phyloP scores from a whole-genome alignment of 1,140 invertebrate species.

The Rhyacophila brunnea region DNA sequence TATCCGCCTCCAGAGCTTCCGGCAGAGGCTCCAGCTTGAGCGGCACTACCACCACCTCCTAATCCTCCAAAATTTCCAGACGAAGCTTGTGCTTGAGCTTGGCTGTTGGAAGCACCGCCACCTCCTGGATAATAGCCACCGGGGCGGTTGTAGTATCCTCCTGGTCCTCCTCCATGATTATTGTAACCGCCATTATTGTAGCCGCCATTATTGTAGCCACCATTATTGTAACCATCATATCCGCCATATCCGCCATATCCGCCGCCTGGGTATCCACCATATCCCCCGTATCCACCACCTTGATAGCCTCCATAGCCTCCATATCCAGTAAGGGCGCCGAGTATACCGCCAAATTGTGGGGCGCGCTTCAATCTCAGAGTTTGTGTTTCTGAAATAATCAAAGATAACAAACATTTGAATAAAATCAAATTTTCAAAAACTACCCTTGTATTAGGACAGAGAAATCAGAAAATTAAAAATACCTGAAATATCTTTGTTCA shows the following conservation, averaged over 20 bases:
- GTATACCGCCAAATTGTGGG: slow-evolving; percentile 11
- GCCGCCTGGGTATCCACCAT: slow-evolving; percentile 1
- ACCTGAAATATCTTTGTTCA: too few species aligned
- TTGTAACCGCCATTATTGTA: slow-evolving; percentile 8
- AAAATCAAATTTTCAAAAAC: too few species aligned
- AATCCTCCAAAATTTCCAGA: slow-evolving; percentile 13
- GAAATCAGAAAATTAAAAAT: too few species aligned
- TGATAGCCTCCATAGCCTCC: slow-evolving; percentile 3
- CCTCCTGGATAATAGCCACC: slow-evolving; percentile 1
- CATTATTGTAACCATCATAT: slow-evolving; percentile 1
- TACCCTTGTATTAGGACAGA: too few species aligned
- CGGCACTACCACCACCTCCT: slow-evolving; percentile 15
- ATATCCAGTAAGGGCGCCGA: not conserved
- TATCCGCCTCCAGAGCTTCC: slow-evolving; percentile 3
- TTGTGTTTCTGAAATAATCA: not conserved
- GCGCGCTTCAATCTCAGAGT: slow-evolving; percentile 12
- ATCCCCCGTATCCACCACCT: not conserved
- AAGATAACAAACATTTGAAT: too few species aligned
- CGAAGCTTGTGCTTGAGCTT: too few species aligned
- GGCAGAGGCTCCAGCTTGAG: slow-evolving; percentile 17
- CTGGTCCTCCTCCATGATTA: slow-evolving; percentile 1
- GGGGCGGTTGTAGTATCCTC: not conserved
- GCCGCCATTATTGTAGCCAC: not conserved
- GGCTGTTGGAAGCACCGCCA: not conserved
- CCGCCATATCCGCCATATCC: not conserved